Evolutionary conservation across 2,888 invertebrate genomes (phyloP), one percentile per base, ranked within the genome.

Genomic region (Meghimatium bilineatum): DNA sequence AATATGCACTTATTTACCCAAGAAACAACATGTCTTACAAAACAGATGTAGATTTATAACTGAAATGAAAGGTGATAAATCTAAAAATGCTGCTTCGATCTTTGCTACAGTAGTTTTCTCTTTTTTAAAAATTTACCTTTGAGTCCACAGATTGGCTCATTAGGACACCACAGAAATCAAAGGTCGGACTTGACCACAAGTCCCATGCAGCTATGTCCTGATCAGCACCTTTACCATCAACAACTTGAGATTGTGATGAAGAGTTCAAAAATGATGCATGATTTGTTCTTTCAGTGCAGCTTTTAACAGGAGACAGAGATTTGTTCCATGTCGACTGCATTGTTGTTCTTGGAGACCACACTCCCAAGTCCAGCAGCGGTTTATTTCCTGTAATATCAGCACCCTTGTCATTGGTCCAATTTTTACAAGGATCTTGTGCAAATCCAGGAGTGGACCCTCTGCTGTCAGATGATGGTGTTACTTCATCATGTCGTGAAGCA

Each of bases 121-220:
- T 74, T 32, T 23, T n/a, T 72, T 10, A 8, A 14, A n/a, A 14
- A 20, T 49, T 17, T 72, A 44, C 20, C 26, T 6, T 29, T 29
- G 74, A 74, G 52, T 32, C 20, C 32, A 20, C 49, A 10, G 74
- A 32, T n/a, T 74, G 74, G 23, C 52, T 74, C 63, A 56, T 32
- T 23, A 81, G 20, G 6, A 72, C 52, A 29, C 60, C 69, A 52
- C 69, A 56, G 29, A 82, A 66, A 56, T 82, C 77, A 82, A 83
- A 83, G 3, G 78, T 71, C 34, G 83, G 83, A 60, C 83, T 83
- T 1, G 83, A 83, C 83, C 83, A 83, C 20, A 72, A 38, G 44
- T 83, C 77, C 83, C 83, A 83, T 10, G 71, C 44, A 23, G 72
- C 32, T 36, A n/a, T 76, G 2, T 60, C 56, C 12, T 56, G 34